phyloP scores from a whole-genome alignment of 2,113 vertebrate species.

The Lates calcarifer region DNA sequence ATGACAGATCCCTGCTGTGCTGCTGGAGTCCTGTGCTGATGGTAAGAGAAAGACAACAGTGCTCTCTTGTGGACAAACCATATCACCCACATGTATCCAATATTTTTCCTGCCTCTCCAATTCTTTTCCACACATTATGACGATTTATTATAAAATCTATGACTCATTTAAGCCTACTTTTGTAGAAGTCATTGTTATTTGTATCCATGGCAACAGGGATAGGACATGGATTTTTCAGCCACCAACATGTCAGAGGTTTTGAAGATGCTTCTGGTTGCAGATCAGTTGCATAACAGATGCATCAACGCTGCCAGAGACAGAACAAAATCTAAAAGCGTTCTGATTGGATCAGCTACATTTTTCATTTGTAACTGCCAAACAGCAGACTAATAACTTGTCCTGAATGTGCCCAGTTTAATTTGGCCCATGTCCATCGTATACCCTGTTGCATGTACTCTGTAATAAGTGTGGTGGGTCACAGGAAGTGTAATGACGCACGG shows the following conservation, averaged over 20 bases:
- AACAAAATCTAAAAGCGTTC: not conserved
- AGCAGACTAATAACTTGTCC: not conserved
- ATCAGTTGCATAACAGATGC: slow-evolving; percentile 2
- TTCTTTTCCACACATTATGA: not conserved
- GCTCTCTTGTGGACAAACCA: slow-evolving; percentile 32
- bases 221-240: not conserved
- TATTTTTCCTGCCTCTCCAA: not conserved
- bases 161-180: not conserved
- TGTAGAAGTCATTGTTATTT: not conserved
- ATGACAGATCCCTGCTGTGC: too few species aligned
- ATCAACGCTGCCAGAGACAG: not conserved
- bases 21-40: not conserved
- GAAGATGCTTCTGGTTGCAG: not conserved
- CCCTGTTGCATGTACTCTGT: not conserved
- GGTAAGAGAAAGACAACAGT: not conserved
- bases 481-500: not conserved
- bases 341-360: not conserved
- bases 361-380: not conserved
- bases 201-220: not conserved
- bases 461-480: not conserved
- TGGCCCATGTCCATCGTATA: not conserved
- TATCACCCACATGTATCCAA: not conserved
- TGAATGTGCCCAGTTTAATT: not conserved
- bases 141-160: not conserved
- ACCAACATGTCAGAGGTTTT: not conserved